These are phyloP conservation scores for Larimichthys crocea DNA, from an alignment of 2,113 vertebrate species.

Conservation along the genomic window DNA sequence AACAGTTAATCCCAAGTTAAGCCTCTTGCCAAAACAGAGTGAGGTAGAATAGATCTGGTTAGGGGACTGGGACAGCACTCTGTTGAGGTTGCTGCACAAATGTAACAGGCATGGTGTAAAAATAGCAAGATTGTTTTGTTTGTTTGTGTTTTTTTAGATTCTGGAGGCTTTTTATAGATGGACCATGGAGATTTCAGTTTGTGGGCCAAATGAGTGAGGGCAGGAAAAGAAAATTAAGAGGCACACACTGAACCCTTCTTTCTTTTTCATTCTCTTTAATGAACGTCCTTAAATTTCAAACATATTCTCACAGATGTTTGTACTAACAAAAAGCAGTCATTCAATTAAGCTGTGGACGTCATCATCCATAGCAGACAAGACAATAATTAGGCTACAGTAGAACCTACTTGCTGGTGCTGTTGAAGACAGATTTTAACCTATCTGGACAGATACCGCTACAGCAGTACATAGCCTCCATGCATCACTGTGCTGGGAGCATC, in stretches of 20 bases:
- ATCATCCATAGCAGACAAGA: too few relatives aligned
- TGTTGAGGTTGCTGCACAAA: background rate
- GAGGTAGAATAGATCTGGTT: constrained; percentile 3
- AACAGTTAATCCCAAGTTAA: constrained; percentile 51
- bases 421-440: background rate
- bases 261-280: background rate
- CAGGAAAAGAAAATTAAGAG: background rate
- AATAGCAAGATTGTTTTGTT: background rate
- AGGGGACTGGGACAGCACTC: background rate
- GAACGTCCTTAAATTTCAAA: background rate
- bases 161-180: background rate
- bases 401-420: background rate
- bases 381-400: too few relatives aligned
- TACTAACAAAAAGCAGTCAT: too few relatives aligned
- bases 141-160: background rate
- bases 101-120: background rate
- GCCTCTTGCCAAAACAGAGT: constrained; percentile 32
- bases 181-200: background rate
- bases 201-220: background rate
- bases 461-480: background rate
- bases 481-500: constrained; percentile 17
- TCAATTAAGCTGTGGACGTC: too few relatives aligned
- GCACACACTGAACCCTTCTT: background rate
- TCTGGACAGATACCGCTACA: background rate
- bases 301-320: too few relatives aligned